A percentile compares a stretch with the other conserved stretches of the same genome.
These are phyloP conservation scores for Acromyrmex heyeri DNA, from an alignment of 1,140 invertebrate genomes.

Conservation along the genomic window DNA sequence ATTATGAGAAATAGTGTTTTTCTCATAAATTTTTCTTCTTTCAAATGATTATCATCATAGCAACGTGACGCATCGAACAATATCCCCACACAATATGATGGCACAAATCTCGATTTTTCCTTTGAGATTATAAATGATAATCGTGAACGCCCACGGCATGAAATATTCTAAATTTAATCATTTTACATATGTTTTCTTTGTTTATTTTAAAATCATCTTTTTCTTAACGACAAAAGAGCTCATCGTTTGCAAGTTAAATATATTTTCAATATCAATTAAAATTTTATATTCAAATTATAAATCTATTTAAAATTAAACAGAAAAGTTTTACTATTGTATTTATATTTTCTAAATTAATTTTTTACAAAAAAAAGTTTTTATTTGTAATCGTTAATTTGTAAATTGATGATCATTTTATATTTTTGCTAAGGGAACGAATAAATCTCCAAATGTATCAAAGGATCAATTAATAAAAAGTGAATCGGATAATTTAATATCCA, in stretches of 20 bases:
- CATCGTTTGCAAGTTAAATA: background rate
- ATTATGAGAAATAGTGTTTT: conserved; percentile 21
- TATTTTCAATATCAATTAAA: background rate
- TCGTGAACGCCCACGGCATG: background rate
- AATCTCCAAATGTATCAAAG: background rate
- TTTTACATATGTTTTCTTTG: background rate
- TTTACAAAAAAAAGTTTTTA: background rate
- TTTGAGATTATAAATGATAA: conserved; percentile 54
- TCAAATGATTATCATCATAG: conserved; percentile 61
- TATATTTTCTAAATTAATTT: background rate
- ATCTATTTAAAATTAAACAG: background rate
- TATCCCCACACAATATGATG: conserved; percentile 23
- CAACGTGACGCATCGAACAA: conserved; percentile 49
- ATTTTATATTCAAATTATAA: background rate
- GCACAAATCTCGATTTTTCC: conserved; percentile 60
- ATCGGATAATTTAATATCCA: background rate
- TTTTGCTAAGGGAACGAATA: background rate
- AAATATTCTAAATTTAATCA: background rate
- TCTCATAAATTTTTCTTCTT: conserved; percentile 58
- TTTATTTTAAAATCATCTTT: background rate
- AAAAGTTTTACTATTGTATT: conserved; percentile 4
- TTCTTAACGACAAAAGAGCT: background rate
- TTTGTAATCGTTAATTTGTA: background rate
- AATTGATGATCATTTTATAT: background rate
- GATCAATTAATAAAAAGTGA: background rate